These are phyloP conservation scores for Euphonia xanthogaster DNA, from an alignment of 2,797 vertebrate species.

Conservation along the genomic window DNA sequence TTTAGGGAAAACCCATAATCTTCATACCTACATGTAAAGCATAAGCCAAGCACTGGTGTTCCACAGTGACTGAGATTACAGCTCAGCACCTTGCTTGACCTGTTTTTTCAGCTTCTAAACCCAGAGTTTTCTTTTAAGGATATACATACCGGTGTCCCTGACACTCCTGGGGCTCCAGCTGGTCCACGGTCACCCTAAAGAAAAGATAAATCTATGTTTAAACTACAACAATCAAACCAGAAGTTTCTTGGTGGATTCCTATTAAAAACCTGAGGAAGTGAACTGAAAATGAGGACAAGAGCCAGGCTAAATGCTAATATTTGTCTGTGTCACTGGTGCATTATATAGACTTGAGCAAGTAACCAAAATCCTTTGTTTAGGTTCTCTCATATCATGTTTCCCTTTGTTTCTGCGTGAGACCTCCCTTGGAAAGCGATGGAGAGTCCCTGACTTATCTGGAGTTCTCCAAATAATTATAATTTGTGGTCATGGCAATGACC, in stretches of 20 bases:
- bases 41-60: not conserved
- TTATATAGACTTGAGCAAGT: not conserved
- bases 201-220: slow-evolving; percentile 29
- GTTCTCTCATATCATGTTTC: not conserved
- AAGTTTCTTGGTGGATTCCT: not conserved
- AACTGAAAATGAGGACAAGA: not conserved
- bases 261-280: not conserved
- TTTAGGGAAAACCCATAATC: not conserved
- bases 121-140: not conserved
- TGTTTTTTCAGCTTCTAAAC: not conserved
- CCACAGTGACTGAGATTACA: not conserved
- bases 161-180: slow-evolving; percentile 81
- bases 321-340: not conserved
- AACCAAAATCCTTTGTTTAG: not conserved
- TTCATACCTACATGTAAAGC: not conserved
- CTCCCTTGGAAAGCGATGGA: not conserved
- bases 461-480: not conserved
- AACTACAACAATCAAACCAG: not conserved
- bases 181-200: slow-evolving; percentile 90
- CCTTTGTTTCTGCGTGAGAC: not conserved
- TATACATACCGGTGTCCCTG: slow-evolving; percentile 84
- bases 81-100: not conserved
- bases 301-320: not conserved
- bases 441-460: not conserved
- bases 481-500: not conserved